Base-by-base conservation (phyloP, 2,888 invertebrate genomes). In the Biston stratarius region DNA sequence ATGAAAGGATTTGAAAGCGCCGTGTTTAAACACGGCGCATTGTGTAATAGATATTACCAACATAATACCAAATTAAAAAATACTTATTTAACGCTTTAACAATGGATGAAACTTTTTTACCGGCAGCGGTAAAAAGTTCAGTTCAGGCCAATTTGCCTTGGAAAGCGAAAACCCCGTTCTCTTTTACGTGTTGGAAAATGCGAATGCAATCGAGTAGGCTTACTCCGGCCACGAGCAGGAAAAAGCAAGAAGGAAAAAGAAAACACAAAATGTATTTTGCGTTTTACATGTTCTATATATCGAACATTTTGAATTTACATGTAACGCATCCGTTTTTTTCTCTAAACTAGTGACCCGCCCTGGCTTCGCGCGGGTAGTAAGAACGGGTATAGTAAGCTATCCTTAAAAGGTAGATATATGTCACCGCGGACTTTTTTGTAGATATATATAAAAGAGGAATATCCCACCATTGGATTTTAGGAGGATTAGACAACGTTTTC, bases 131-230 rank as follows among this genome's bases (percentile, higher is more conserved):
- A n/a, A n/a, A n/a, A n/a, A n/a, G n/a, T 68, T 60, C 60, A 51
- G 24, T n/a, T n/a, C n/a, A n/a, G 51, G 38, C 52, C 62, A 67
- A 67, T 67, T 67, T 55, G 45, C 53, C 56, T 57, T 60, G 51
- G 55, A 55, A 59, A 67, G 59, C 52, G 45, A 63, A 60, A 44
- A 52, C 48, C 15, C 40, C 63, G 36, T 44, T 38, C 14, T n/a
- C 33, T 14, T 10, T 33, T 11, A 1, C 24, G 33, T 11, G 58
- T 33, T 49, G 40, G n/a, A 61, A 64, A 63, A 40, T 24, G 57
- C 48, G 45, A 49, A 40, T 36, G 60, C 10, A 51, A 44, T 15
- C 15, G 6, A 56, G 49, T 34, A n/a, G 40, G n/a, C 48, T 12
- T 33, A 6, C 48, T 53, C 7, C 48, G 53, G 42, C 48, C 10